Evolutionary conservation across 2,888 invertebrate species (phyloP), one percentile per base, ranked within the genome.

Genomic region (Callosobruchus maculatus): DNA sequence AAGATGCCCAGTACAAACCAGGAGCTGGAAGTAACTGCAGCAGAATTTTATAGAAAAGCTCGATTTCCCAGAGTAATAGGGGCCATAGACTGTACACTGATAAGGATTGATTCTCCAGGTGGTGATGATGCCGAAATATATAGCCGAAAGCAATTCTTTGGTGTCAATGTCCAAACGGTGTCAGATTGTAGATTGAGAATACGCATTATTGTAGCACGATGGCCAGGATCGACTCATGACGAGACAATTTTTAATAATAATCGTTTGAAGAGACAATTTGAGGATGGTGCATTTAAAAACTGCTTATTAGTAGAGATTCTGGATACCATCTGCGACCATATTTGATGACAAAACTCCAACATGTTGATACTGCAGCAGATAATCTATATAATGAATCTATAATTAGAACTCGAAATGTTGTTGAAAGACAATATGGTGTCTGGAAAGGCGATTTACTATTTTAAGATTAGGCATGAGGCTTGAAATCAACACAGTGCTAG

Each of bases 251-350:
- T 74, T 67, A 72, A 72, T 31, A 74, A 72, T 22, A 21, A 13
- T 72, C 21, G 21, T 20, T 4, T 72, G 22, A 70, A 72, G 20
- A n/a, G 7, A 70, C 2, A 18, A 31, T 72, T 74, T 74, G 70
- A 74, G 69, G 66, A 72, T 21, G 67, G 70, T 18, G 67, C n/a
- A 7, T 73, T 21, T 77, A 77, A 73, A 9, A 75, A 81, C 73
- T 72, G 77, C 68, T 72, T 83, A 26, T 71, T 86, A n/a, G 72
- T 86, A 21, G 85, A 22, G 85, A 85, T 77, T 79, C 79, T 75
- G 83, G 83, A 9, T 85, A 86, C 75, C 76, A 78, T 22, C 75
- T 77, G 20, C 72, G 75, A 49, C 75, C 75, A 26, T 83, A 81
- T 73, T 75, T 84, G 22, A 77, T 84, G 75, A 83, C 82, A 21